Evolutionary conservation across 2,888 invertebrate genomes (phyloP).

Genomic region (Rhaphigaster nebulosa): DNA sequence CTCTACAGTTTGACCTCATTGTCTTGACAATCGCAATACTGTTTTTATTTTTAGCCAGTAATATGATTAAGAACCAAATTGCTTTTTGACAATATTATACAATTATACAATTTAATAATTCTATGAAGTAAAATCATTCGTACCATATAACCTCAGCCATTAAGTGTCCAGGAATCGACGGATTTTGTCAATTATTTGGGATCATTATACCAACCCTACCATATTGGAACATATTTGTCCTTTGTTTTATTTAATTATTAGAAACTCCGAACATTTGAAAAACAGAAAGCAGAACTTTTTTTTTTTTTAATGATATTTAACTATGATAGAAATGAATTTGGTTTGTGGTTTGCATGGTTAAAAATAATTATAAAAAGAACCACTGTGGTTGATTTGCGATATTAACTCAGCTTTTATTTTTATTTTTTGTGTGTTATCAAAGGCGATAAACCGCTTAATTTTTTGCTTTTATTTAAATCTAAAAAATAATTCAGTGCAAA

Average conservation of each 20-base stretch:
- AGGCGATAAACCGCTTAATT: constrained; percentile 4
- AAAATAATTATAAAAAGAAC: not conserved
- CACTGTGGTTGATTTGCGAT: constrained; percentile 30
- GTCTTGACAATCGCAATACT: too few relatives aligned
- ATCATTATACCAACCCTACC: not conserved
- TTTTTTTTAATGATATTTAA: not conserved
- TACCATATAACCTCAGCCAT: not conserved
- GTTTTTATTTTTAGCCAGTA: too few relatives aligned
- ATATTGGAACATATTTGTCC: not conserved
- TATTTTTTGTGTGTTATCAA: not conserved
- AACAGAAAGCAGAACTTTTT: constrained; percentile 13
- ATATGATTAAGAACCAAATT: too few relatives aligned
- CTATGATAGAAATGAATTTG: not conserved
- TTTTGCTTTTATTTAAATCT: not conserved
- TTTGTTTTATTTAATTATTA: not conserved
- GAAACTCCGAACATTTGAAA: not conserved
- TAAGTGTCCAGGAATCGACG: not conserved
- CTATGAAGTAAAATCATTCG: not conserved
- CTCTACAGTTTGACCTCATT: too few relatives aligned
- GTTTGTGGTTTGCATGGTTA: not conserved
- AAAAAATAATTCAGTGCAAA: not conserved
- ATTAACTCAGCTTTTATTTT: constrained; percentile 23
- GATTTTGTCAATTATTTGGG: not conserved
- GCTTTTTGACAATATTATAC: not conserved
- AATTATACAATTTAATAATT: not conserved